A percentile compares a stretch with the other conserved stretches of the same genome.
Evolutionary conservation across 1,140 invertebrate species (phyloP).

Genomic region (Papilio polytes): DNA sequence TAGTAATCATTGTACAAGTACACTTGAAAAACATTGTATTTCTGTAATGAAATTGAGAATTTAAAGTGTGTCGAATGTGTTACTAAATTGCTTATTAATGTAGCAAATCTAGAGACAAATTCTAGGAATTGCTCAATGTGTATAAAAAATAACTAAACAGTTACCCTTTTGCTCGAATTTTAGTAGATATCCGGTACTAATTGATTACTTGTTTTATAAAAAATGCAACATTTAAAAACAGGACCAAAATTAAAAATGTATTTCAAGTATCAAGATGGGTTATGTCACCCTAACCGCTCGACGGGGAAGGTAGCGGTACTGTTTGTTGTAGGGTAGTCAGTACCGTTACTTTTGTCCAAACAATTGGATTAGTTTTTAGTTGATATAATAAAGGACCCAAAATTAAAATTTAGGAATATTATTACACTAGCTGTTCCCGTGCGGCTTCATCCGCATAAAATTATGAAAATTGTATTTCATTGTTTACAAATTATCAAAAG

Average conservation of each 20-base stretch:
- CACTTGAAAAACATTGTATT: neutral
- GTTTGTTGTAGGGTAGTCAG: conserved; percentile 21
- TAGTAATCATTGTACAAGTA: neutral
- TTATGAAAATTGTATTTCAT: too few relatives aligned
- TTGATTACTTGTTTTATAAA: too few relatives aligned
- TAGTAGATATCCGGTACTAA: too few relatives aligned
- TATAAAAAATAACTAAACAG: neutral
- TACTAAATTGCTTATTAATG: neutral
- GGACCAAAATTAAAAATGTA: neutral
- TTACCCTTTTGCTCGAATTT: too few relatives aligned
- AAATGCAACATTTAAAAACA: too few relatives aligned
- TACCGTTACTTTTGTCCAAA: conserved; percentile 21
- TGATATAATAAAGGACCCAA: neutral
- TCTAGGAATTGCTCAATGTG: too few relatives aligned
- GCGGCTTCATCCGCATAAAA: too few relatives aligned
- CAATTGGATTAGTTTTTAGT: neutral
- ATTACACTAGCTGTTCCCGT: too few relatives aligned
- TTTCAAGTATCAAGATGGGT: neutral
- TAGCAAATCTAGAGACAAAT: neutral
- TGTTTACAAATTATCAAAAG: too few relatives aligned
- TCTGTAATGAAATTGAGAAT: neutral
- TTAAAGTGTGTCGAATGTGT: neutral
- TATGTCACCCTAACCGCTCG: neutral
- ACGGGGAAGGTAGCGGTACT: conserved; percentile 2
- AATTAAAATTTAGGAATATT: neutral